Percentiles rank a stretch among this genome's conserved stretches.
phyloP scores from a whole-genome alignment of 2,797 vertebrate species.

The Anabas testudineus region DNA sequence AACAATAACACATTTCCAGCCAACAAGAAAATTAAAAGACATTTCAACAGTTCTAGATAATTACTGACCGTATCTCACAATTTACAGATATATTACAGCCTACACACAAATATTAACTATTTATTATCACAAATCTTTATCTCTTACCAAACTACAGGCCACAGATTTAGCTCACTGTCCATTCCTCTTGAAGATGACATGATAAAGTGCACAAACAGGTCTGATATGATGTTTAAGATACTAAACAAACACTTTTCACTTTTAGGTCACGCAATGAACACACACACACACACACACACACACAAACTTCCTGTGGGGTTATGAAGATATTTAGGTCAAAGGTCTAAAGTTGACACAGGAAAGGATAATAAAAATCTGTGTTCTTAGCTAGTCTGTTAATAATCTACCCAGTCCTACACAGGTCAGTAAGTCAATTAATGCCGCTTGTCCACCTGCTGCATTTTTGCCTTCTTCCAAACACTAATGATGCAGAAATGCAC shows the following conservation, averaged over 20 bases:
- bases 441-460: constrained; percentile 60
- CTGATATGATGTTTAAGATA: constrained; percentile 1
- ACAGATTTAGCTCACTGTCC: neutral
- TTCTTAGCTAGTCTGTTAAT: constrained; percentile 72
- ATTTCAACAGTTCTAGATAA: neutral
- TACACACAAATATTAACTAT: no score
- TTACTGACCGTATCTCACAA: neutral
- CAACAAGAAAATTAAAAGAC: neutral
- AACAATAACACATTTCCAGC: neutral
- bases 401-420: constrained; percentile 72
- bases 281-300: neutral
- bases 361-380: constrained; percentile 71
- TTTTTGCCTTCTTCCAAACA: constrained; percentile 26
- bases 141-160: neutral
- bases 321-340: constrained; percentile 77
- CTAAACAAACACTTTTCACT: neutral
- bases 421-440: constrained; percentile 74
- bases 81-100: neutral
- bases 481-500: constrained; percentile 45
- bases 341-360: constrained; percentile 70
- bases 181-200: neutral
- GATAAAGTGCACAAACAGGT: neutral
- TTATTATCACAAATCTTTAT: no score
- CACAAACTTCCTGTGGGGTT: constrained; percentile 49
- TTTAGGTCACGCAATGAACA: neutral